Evolutionary conservation across 1,140 invertebrate genomes (phyloP), one percentile per base, ranked within the genome.

Genomic region (Aphis craccivora): DNA sequence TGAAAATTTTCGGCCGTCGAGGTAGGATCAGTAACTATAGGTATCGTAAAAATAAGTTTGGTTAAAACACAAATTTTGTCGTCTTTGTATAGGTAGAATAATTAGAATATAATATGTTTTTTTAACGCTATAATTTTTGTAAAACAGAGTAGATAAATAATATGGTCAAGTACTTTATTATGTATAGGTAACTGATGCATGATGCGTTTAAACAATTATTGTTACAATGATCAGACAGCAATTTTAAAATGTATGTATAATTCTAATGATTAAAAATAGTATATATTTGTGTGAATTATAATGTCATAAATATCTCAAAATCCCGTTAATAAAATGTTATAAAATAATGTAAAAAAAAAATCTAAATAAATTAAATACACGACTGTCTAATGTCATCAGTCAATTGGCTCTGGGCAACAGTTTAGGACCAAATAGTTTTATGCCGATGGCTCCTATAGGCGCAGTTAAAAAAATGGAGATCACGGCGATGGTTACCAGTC

Each of bases 391-490:
- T 5, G n/a, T 0, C 14, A 76, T 35, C 30, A 76, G 30, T 76
- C n/a, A 76, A 18, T 76, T 76, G 60, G 76, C 35, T 86, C 93
- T 94, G 6, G 91, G 93, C 7, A 96, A 95, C 37, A 96, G 94
- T 93, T 94, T 94, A 22, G 96, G 95, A 2, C 95, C 96, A 8
- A 95, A 94, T 6, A 96, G 83, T 35, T 95, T 95, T 84, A 96
- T 96, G 1, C 95, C 95, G 14, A 96, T 95, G n/a, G 96, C 96
- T 18, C 97, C 97, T 81, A 97, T 94, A 4, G 97, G 97, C 20
- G 97, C 97, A 40, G 97, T 97, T 67, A 97, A 95, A 30, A 97
- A 95, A 94, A 97, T 97, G 84, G 96, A 96, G 55, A 97, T 95
- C 2, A 97, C 97, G 6, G 97, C 97, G 60, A 97, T 95, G 43